These are phyloP conservation scores for Phalacrocorax carbo DNA, from an alignment of 2,113 vertebrate species.

Conservation along the genomic window DNA sequence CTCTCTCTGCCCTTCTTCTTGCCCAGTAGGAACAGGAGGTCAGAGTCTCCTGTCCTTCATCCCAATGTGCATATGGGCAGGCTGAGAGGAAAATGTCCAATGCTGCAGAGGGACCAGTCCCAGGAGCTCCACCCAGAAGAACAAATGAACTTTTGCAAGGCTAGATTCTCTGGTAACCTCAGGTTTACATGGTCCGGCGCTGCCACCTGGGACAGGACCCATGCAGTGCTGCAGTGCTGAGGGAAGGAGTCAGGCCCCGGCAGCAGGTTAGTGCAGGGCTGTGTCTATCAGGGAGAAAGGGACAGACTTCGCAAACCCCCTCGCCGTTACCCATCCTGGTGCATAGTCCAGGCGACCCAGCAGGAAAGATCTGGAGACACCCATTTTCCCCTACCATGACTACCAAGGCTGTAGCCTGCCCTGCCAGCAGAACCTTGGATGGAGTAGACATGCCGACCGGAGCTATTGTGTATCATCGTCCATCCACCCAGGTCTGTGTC, in stretches of 20 bases:
- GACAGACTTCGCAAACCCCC: not conserved
- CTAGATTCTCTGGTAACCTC: not conserved
- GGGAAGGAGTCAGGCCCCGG: not conserved
- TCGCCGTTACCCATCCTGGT: not conserved
- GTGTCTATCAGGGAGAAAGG: not conserved
- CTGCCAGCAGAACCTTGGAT: not conserved
- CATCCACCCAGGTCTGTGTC: not conserved
- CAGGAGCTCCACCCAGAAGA: not conserved
- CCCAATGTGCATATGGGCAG: accelerated
- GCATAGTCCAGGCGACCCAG: not conserved
- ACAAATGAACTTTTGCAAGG: not conserved
- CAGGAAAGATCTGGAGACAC: not conserved
- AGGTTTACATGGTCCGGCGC: accelerated
- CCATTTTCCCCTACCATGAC: not conserved
- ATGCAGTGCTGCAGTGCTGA: not conserved
- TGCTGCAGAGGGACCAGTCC: not conserved
- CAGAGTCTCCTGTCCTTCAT: not conserved
- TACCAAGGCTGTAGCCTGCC: not conserved
- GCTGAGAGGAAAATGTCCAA: not conserved
- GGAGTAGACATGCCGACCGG: not conserved
- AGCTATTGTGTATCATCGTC: accelerated
- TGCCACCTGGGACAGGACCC: not conserved
- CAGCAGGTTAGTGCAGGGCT: not conserved
- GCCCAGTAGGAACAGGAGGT: not conserved
- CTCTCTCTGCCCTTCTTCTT: not conserved